Conservation (phyloP, 2,797 vertebrate species). For the Diceros bicornis region DNA sequence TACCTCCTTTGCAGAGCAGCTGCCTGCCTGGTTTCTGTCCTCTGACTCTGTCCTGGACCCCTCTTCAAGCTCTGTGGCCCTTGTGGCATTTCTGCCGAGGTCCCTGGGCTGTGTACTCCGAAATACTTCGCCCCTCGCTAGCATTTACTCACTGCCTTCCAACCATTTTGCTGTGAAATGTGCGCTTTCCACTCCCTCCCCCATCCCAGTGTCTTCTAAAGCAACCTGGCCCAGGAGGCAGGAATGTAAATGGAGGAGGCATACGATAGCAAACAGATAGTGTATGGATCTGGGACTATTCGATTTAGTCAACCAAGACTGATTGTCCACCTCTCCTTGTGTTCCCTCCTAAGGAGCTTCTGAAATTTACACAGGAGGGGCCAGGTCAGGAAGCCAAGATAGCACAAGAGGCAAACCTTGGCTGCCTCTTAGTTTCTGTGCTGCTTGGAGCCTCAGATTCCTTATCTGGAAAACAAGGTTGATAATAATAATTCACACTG, state of each 20-base stretch:
- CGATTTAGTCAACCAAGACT: neutral
- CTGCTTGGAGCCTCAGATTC: neutral
- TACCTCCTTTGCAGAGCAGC: neutral
- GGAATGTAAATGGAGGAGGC: neutral
- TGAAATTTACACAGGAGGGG: neutral
- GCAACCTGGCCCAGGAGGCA: neutral
- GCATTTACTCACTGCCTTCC: neutral
- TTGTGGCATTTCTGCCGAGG: neutral
- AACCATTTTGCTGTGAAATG: neutral
- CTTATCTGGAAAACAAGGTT: neutral
- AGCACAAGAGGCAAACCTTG: neutral
- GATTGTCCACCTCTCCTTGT: neutral
- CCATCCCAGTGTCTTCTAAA: neutral
- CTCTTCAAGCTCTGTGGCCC: neutral
- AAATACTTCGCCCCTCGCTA: neutral
- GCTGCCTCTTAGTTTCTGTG: neutral
- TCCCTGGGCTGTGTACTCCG: neutral
- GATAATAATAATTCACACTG: conserved; percentile 5
- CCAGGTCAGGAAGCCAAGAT: neutral
- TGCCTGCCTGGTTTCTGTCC: neutral
- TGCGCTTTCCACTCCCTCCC: neutral
- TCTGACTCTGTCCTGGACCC: neutral
- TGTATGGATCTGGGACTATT: neutral
- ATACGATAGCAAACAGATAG: neutral
- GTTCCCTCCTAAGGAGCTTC: neutral